These are phyloP conservation scores for Sitobion miscanthi DNA, from an alignment of 1,140 invertebrate species.

Conservation along the genomic window DNA sequence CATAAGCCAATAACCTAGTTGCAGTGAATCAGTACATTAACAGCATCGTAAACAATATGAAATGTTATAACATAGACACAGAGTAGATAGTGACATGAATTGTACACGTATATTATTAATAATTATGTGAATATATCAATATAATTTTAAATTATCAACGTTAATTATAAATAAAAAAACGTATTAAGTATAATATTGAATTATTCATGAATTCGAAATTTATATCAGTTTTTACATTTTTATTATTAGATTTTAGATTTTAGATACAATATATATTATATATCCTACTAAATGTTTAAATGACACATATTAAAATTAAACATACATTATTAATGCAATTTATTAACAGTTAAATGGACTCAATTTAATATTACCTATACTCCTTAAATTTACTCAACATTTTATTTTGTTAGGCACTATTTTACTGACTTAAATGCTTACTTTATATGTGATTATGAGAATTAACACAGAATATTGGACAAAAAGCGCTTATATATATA, in stretches of 20 bases:
- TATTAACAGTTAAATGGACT: not conserved
- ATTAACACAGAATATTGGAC: not conserved
- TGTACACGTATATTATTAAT: not conserved
- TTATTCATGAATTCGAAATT: no score
- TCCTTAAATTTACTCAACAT: not conserved
- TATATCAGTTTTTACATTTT: not conserved
- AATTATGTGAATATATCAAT: not conserved
- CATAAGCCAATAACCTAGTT: slow-evolving; percentile 23
- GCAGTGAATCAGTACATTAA: not conserved
- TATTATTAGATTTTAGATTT: not conserved
- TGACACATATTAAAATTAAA: not conserved
- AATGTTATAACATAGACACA: not conserved
- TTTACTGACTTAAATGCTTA: not conserved
- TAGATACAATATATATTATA: not conserved
- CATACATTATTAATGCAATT: not conserved
- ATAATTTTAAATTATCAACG: not conserved
- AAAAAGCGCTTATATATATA: not conserved
- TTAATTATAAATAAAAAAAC: not conserved
- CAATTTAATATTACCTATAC: not conserved
- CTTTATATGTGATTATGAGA: not conserved
- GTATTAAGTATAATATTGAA: no score
- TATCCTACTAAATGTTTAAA: not conserved
- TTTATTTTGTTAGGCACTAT: no score
- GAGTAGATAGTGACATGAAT: not conserved
- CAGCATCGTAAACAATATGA: not conserved